These are phyloP conservation scores for Salvelinus fontinalis DNA, from an alignment of 2,113 vertebrate species.

Conservation along the genomic window DNA sequence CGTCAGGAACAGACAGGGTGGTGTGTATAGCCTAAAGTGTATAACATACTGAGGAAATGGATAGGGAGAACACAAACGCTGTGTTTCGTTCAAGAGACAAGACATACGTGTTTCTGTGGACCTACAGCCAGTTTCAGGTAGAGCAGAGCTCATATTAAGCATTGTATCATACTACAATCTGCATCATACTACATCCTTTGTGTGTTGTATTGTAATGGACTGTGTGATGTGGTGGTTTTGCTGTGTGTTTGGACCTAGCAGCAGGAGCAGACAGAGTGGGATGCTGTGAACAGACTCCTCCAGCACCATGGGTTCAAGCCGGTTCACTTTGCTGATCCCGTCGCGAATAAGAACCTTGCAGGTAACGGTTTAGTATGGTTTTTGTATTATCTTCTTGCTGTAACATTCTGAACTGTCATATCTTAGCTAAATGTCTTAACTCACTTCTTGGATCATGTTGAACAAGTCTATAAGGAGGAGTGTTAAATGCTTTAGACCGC, in stretches of 20 bases:
- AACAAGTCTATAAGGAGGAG: neutral
- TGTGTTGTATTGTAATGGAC: neutral
- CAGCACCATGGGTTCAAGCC: slow-evolving; percentile 79
- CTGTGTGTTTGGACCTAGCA: slow-evolving; percentile 32
- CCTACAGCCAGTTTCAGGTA: slow-evolving; percentile 69
- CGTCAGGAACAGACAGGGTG: neutral
- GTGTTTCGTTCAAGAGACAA: slow-evolving; percentile 38
- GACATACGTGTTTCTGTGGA: slow-evolving; percentile 72
- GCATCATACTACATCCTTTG: neutral
- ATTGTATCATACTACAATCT: neutral
- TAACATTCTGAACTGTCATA: neutral
- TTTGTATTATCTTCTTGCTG: neutral
- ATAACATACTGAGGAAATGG: slow-evolving; percentile 21
- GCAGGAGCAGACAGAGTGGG: slow-evolving; percentile 84
- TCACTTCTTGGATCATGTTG: neutral
- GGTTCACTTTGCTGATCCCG: slow-evolving; percentile 69
- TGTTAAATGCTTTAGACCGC: neutral
- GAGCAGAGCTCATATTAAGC: neutral
- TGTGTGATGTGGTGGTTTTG: neutral
- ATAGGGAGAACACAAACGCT: slow-evolving; percentile 15
- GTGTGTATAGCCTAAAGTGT: neutral
- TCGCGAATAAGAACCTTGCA: slow-evolving; percentile 64
- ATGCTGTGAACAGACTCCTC: slow-evolving; percentile 76
- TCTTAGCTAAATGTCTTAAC: too few species aligned
- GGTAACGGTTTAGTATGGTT: slow-evolving; percentile 63